phyloP scores from a whole-genome alignment of 2,888 invertebrate species.

The Sarcophaga subvicina region DNA sequence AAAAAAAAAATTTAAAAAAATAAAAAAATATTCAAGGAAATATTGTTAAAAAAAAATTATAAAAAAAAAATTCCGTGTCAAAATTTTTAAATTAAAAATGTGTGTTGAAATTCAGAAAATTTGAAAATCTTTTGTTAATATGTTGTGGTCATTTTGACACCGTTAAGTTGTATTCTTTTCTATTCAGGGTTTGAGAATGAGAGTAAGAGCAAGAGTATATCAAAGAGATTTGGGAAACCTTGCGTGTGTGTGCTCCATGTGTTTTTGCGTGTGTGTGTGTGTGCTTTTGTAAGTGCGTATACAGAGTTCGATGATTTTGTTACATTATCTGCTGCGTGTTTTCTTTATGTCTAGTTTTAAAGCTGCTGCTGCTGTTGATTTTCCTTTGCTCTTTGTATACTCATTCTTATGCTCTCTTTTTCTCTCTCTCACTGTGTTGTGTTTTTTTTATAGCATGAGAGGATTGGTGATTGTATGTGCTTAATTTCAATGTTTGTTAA shows the following conservation, averaged over 20 bases:
- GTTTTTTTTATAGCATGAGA: slow-evolving; percentile 13
- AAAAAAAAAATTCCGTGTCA: background rate
- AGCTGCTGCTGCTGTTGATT: slow-evolving; percentile 33
- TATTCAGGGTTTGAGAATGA: slow-evolving; percentile 30
- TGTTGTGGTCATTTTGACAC: slow-evolving; percentile 22
- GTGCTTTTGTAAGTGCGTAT: slow-evolving; percentile 20
- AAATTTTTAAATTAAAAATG: background rate
- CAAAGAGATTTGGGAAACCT: too few relatives aligned
- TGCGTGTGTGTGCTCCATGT: too few relatives aligned
- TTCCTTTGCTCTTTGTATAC: slow-evolving; percentile 43
- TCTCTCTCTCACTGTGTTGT: background rate
- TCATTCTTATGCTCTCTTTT: background rate
- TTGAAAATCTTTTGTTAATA: background rate
- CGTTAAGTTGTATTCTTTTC: slow-evolving; percentile 16
- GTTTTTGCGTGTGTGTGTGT: background rate
- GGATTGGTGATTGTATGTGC: slow-evolving; percentile 41
- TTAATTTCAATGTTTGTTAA: slow-evolving; percentile 40
- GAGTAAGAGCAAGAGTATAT: slow-evolving; percentile 7
- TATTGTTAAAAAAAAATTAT: background rate
- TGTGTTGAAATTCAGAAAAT: background rate
- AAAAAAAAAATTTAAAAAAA: background rate
- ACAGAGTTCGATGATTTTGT: slow-evolving; percentile 30
- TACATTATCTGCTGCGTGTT: slow-evolving; percentile 38
- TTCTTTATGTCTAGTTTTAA: slow-evolving; percentile 32
- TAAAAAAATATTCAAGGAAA: background rate